Percentiles rank a stretch among this genome's conserved stretches.
phyloP scores from a whole-genome alignment of 2,888 invertebrate genomes.

The Cephonodes hylas region DNA sequence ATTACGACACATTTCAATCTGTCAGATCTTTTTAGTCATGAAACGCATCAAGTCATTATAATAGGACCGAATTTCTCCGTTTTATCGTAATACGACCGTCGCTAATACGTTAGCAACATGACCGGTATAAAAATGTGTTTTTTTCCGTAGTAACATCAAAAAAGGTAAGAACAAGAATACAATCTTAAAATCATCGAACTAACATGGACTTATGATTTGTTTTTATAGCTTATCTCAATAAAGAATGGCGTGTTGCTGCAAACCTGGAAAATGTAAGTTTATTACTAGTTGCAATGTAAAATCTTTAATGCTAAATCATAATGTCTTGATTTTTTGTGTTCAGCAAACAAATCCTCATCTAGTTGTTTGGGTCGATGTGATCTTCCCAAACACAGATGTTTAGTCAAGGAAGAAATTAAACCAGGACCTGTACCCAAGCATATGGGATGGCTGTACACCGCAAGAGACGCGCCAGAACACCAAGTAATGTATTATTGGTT shows the following conservation, averaged over 20 bases:
- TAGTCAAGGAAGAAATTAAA: slow-evolving; percentile 55
- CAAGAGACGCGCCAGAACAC: slow-evolving; percentile 65
- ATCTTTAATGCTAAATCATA: background rate
- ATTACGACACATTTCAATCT: background rate
- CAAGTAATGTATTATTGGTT: slow-evolving; percentile 46
- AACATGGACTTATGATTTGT: background rate
- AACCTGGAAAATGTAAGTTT: slow-evolving; percentile 47
- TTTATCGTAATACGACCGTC: background rate
- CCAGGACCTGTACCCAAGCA: slow-evolving; percentile 65
- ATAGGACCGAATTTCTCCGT: background rate
- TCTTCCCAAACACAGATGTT: slow-evolving; percentile 66
- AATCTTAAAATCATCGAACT: background rate
- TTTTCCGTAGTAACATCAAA: slow-evolving; percentile 20
- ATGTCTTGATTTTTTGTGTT: slow-evolving; percentile 11
- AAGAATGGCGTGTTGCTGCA: slow-evolving; percentile 64
- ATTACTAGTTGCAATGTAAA: background rate
- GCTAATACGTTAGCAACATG: slow-evolving; percentile 20
- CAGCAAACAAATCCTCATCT: slow-evolving; percentile 53
- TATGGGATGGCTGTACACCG: slow-evolving; percentile 76
- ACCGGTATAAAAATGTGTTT: slow-evolving; percentile 29
- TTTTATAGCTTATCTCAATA: slow-evolving; percentile 30
- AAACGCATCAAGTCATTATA: background rate
- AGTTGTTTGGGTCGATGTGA: slow-evolving; percentile 71
- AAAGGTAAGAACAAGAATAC: slow-evolving; percentile 17
- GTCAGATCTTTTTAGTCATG: background rate